Evolutionary conservation across 2,797 vertebrate species (phyloP).

Genomic region (Anisognathus igniventris): DNA sequence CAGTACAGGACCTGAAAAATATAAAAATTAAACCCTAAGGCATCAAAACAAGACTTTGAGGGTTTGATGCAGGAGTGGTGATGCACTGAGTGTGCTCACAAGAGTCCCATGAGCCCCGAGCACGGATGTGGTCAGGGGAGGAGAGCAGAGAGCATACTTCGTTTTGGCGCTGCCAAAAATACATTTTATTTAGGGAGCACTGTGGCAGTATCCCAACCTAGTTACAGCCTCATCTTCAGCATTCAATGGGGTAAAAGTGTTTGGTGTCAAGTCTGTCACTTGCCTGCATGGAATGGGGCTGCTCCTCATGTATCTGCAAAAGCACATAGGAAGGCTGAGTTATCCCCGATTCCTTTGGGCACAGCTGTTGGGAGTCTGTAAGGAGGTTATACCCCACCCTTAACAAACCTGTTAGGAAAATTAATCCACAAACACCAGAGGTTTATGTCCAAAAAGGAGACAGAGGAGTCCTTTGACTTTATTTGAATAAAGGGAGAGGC

Average conservation of each 20-base stretch:
- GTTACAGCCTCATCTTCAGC: background rate
- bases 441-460: no score
- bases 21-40: background rate
- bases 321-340: background rate
- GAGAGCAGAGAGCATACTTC: background rate
- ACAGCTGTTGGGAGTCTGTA: background rate
- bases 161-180: background rate
- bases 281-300: background rate
- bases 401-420: background rate
- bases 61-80: background rate
- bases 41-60: background rate
- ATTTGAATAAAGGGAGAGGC: no score
- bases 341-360: background rate
- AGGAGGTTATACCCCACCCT: accelerated
- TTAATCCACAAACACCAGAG: no score
- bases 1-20: background rate
- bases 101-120: background rate
- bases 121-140: background rate
- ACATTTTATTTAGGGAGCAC: background rate
- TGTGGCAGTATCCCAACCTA: background rate
- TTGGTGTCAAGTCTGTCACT: background rate
- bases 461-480: no score
- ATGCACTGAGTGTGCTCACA: background rate
- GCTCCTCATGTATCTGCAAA: accelerated
- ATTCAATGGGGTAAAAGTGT: background rate